Conservation (phyloP, 1,140 invertebrate genomes). For the Hylaeus volcanicus region DNA sequence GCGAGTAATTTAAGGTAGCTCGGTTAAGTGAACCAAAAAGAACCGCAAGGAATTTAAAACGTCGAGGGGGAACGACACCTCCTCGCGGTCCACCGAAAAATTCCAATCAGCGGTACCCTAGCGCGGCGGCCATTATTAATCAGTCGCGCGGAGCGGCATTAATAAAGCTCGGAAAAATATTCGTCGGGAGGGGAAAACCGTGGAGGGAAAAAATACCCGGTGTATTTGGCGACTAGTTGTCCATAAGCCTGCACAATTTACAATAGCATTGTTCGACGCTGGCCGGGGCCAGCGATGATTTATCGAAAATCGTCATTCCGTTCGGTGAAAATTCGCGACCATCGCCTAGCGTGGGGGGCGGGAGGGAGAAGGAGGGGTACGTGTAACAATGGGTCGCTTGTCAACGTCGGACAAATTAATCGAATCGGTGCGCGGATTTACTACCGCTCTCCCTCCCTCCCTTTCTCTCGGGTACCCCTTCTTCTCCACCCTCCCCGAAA, state of each 20-base stretch:
- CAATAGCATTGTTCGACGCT: conserved; percentile 29
- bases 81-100: neutral
- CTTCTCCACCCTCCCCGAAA: neutral
- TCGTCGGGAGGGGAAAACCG: neutral
- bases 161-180: conserved; percentile 30
- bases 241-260: conserved; percentile 51
- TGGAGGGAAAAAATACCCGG: conserved; percentile 28
- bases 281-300: conserved; percentile 43
- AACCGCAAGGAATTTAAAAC: too few species aligned
- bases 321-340: conserved; percentile 47
- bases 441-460: conserved; percentile 26
- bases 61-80: too few species aligned
- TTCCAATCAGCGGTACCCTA: neutral
- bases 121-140: conserved; percentile 21
- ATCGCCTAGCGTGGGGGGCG: neutral
- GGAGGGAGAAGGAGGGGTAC: neutral
- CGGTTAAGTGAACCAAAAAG: too few species aligned
- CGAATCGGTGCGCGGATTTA: conserved; percentile 64
- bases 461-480: too few species aligned
- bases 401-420: conserved; percentile 60
- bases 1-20: too few species aligned
- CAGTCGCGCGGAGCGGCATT: conserved; percentile 4
- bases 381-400: conserved; percentile 43
- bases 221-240: conserved; percentile 51
- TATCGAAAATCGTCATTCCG: conserved; percentile 59